Conservation (phyloP, 2,113 vertebrate genomes). For the Aviceda subcristata region DNA sequence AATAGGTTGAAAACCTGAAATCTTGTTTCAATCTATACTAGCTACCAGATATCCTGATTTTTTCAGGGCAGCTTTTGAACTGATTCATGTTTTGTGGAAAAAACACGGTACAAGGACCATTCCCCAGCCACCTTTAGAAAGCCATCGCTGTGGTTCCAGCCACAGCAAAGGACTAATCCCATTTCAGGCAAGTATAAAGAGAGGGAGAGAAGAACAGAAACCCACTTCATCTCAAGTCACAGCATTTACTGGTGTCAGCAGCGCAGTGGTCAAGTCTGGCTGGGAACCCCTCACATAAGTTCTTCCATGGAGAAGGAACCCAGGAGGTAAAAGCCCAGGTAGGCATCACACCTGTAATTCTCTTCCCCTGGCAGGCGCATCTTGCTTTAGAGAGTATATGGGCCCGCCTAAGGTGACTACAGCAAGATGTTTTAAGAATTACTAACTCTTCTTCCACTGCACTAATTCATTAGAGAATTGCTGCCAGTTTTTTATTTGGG, state of each 20-base stretch:
- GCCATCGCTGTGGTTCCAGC: background rate
- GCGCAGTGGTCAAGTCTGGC: background rate
- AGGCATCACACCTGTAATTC: background rate
- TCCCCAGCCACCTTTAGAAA: background rate
- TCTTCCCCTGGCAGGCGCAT: background rate
- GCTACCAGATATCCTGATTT: background rate
- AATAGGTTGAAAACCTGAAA: background rate
- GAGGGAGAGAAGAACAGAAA: background rate
- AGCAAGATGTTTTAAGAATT: background rate
- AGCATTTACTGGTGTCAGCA: background rate
- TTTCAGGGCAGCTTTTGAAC: background rate
- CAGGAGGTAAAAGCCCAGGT: background rate
- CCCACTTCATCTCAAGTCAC: background rate
- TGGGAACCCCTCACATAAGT: rapidly evolving
- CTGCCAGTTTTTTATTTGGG: background rate
- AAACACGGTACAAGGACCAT: background rate
- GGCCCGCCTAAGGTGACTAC: background rate
- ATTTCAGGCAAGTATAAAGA: background rate
- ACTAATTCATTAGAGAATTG: background rate
- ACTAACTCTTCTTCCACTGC: background rate
- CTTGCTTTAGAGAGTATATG: background rate
- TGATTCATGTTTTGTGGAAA: background rate
- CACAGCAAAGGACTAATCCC: background rate
- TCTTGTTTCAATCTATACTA: background rate
- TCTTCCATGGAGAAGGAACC: background rate